Evolutionary conservation across 2,888 invertebrate species (phyloP).

Genomic region (Macaria liturata): DNA sequence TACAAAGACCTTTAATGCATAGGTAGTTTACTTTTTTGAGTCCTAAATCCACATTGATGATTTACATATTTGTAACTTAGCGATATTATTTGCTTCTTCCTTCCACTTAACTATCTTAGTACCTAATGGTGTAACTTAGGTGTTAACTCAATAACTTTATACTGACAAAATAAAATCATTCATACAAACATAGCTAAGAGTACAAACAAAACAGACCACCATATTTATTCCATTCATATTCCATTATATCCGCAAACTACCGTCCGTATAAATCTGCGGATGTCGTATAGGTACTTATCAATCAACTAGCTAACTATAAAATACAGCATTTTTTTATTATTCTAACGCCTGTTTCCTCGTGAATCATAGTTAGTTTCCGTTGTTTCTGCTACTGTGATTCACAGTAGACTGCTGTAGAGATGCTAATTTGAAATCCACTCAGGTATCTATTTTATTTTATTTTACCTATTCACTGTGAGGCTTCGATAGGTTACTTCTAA

Average conservation of each 20-base stretch:
- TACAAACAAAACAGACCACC: too few relatives aligned
- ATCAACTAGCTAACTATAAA: not conserved
- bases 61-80: too few relatives aligned
- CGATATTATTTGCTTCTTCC: too few relatives aligned
- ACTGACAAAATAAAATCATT: too few relatives aligned
- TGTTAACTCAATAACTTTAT: too few relatives aligned
- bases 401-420: constrained; percentile 19
- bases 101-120: too few relatives aligned
- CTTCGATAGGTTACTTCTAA: not conserved
- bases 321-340: constrained; percentile 9
- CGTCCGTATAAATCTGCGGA: constrained; percentile 21
- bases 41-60: too few relatives aligned
- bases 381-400: constrained; percentile 32
- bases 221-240: too few relatives aligned
- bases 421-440: constrained; percentile 34
- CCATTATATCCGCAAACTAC: not conserved
- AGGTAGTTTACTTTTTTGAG: too few relatives aligned
- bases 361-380: constrained; percentile 40
- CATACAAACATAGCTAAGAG: too few relatives aligned
- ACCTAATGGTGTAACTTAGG: too few relatives aligned
- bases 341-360: constrained; percentile 30
- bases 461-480: not conserved
- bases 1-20: too few relatives aligned
- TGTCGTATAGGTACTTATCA: not conserved
- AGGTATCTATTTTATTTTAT: constrained; percentile 5